Evolutionary conservation across 2,797 vertebrate species (phyloP).

Genomic region (Notolabrus celidotus): DNA sequence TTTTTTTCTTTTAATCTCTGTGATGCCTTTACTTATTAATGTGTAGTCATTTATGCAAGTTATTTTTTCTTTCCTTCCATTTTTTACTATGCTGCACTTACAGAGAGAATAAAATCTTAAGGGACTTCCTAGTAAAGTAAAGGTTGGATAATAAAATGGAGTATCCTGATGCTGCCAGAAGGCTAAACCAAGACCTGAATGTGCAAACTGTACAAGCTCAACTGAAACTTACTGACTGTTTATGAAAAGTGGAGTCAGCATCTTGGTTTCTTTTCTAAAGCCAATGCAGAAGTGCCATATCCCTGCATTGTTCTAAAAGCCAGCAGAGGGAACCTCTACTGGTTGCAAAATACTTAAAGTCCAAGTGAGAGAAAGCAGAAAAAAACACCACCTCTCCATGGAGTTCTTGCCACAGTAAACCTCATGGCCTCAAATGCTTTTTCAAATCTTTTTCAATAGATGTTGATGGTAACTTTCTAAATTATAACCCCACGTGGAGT

Average conservation of each 20-base stretch:
- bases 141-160: too few species aligned
- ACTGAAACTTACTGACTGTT: not conserved
- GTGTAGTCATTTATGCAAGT: too few species aligned
- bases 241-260: not conserved
- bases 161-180: accelerated
- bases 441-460: not conserved
- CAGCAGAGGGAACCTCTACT: not conserved
- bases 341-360: too few species aligned
- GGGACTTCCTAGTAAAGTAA: too few species aligned
- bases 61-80: too few species aligned
- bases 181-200: not conserved
- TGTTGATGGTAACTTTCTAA: not conserved
- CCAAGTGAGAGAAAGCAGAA: not conserved
- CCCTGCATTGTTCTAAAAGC: not conserved
- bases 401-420: not conserved
- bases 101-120: too few species aligned
- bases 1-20: too few species aligned
- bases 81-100: too few species aligned
- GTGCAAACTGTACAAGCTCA: not conserved
- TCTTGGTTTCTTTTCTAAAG: not conserved
- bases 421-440: not conserved
- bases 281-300: too few species aligned
- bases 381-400: not conserved
- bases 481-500: not conserved
- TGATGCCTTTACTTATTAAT: too few species aligned